Evolutionary conservation across 1,140 invertebrate species (phyloP).

Genomic region (Tetramorium parvispinum): DNA sequence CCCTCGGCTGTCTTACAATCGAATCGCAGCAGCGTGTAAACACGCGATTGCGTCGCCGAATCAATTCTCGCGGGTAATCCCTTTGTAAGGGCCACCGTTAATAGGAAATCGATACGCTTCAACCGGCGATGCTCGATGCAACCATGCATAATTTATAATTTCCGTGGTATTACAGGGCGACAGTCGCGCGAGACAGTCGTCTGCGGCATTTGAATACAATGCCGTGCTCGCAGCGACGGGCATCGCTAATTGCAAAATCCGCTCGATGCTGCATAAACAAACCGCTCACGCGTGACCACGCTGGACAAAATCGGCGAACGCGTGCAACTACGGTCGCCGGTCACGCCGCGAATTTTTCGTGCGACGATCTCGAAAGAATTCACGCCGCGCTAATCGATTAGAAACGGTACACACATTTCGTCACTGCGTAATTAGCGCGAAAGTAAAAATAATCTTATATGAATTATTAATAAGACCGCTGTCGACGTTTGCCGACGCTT

Average conservation of each 20-base stretch:
- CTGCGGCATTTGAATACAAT: slow-evolving; percentile 78
- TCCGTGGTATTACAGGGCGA: slow-evolving; percentile 8
- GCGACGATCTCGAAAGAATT: neutral
- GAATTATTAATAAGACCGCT: slow-evolving; percentile 43
- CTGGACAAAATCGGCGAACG: slow-evolving; percentile 16
- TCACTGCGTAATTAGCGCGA: slow-evolving; percentile 34
- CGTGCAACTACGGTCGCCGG: neutral
- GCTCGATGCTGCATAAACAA: slow-evolving; percentile 61
- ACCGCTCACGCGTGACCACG: slow-evolving; percentile 55
- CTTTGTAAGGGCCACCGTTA: slow-evolving; percentile 31
- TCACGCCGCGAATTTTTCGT: neutral
- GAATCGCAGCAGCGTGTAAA: slow-evolving; percentile 52
- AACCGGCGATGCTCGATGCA: slow-evolving; percentile 6
- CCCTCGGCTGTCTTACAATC: neutral
- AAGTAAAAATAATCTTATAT: slow-evolving; percentile 8
- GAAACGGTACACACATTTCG: neutral
- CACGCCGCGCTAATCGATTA: slow-evolving; percentile 12
- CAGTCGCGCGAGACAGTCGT: slow-evolving; percentile 51
- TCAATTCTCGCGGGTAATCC: slow-evolving; percentile 50
- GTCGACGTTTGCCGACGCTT: slow-evolving; percentile 25
- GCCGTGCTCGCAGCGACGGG: slow-evolving; percentile 51
- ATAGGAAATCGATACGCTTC: slow-evolving; percentile 34
- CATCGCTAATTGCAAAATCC: slow-evolving; percentile 76
- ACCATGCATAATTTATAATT: slow-evolving; percentile 45
- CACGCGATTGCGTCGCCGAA: slow-evolving; percentile 41